Base-by-base conservation (phyloP, 2,113 vertebrate species). In the Nothocercus julius region DNA sequence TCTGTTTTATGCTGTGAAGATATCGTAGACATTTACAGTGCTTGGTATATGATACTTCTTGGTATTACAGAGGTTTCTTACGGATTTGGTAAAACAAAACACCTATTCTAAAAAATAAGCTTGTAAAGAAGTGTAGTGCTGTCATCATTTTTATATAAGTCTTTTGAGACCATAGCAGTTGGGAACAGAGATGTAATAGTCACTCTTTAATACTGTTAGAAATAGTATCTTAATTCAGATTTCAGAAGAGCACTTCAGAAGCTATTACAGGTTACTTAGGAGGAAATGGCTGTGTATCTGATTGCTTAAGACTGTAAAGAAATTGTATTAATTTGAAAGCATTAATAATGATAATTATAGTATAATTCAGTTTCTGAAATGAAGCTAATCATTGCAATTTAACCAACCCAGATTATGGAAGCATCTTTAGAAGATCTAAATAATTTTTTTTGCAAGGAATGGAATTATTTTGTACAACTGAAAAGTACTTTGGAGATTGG, bases 321-420 rank as follows among this genome's bases (percentile, higher is more conserved):
- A 93, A 74, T 91, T 73, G 58, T 11, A 45, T 59, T 87, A 77
- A 82, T 90, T 91, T 74, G 54, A 77, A 90, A 91, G 87, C n/a
- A 80, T 5, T 85, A 4, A 77, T 93, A 64, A 69, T 80, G 49
- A 34, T 80, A 87, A 85, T 91, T 91, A 87, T 56, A 89, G 82
- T 94, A 24, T 40, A 22, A 77, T 88, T 40, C 17, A 34, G 28
- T 68, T 89, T 92, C 47, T 82, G 74, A 82, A 91, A 85, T 90
- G 30, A 88, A 81, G 62, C n/a, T 79, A 80, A 76, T 82, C 40
- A 32, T 16, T 32, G 54, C 54, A 58, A 32, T 58, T 58, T 32
- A 58, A 58, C 54, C 54, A 58, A 32, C 54, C 32, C 30, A 58
- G 9, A 72, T 72, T 92, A 32, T 12, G 74, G 53, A 72, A 67